phyloP scores from a whole-genome alignment of 2,888 invertebrate genomes.

The Sphinx pinastri region DNA sequence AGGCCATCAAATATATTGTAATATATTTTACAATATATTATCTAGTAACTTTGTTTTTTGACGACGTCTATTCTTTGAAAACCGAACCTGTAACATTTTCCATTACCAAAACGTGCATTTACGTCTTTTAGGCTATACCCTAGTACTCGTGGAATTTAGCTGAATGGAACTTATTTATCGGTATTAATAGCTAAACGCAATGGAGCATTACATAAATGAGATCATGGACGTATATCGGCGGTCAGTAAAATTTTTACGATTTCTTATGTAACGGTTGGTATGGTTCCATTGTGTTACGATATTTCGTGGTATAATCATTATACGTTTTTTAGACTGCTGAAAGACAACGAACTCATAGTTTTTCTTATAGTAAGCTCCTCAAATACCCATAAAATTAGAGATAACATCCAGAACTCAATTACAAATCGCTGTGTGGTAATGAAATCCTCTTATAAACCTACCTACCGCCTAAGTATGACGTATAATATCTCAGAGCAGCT shows the following conservation, averaged over 20 bases:
- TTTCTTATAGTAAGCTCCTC: too few relatives aligned
- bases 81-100: neutral
- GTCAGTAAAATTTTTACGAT: constrained; percentile 51
- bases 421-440: too few relatives aligned
- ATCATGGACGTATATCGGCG: constrained; percentile 56
- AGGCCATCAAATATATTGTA: too few relatives aligned
- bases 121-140: constrained; percentile 6
- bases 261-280: constrained; percentile 40
- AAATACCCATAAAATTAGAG: too few relatives aligned
- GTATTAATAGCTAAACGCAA: constrained; percentile 43
- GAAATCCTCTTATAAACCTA: too few relatives aligned
- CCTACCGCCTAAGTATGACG: too few relatives aligned
- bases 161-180: constrained; percentile 11
- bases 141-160: neutral
- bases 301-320: constrained; percentile 13
- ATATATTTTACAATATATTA: too few relatives aligned
- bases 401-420: too few relatives aligned
- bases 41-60: too few relatives aligned
- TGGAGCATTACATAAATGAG: constrained; percentile 53
- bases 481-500: too few relatives aligned
- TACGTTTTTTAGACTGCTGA: neutral
- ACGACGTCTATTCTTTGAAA: neutral
- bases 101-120: neutral
- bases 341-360: too few relatives aligned
- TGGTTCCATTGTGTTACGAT: constrained; percentile 37